Percentiles rank a stretch among this genome's conserved stretches.
phyloP scores from a whole-genome alignment of 2,888 invertebrate species.

The Macroteleia sp. region DNA sequence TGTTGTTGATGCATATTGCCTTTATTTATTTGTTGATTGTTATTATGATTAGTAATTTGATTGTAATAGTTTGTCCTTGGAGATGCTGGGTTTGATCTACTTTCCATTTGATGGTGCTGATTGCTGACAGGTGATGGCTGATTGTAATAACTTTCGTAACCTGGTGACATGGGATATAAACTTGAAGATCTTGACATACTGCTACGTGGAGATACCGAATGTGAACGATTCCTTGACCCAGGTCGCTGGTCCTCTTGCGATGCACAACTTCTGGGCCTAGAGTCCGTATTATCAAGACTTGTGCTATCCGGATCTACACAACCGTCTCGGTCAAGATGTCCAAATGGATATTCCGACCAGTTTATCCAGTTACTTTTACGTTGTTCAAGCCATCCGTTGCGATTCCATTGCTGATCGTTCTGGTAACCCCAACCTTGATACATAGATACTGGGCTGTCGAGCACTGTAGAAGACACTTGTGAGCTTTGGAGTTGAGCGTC shows the following conservation, averaged over 20 bases:
- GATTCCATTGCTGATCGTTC: conserved; percentile 80
- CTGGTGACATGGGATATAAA: conserved; percentile 74
- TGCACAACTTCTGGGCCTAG: conserved; percentile 77
- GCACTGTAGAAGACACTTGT: conserved; percentile 93
- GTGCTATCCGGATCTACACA: conserved; percentile 92
- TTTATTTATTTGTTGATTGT: conserved; percentile 26
- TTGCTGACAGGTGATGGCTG: conserved; percentile 72
- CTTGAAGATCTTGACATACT: conserved; percentile 74
- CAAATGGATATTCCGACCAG: conserved; percentile 81
- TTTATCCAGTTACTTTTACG: conserved; percentile 82
- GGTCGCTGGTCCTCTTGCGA: conserved; percentile 81
- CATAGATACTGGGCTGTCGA: conserved; percentile 86
- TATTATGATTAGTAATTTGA: conserved; percentile 49
- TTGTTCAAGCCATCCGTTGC: conserved; percentile 80
- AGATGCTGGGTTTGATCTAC: conserved; percentile 71
- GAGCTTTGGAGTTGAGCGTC: conserved; percentile 93
- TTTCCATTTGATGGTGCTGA: conserved; percentile 72
- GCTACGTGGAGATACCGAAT: conserved; percentile 78
- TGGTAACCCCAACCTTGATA: conserved; percentile 84
- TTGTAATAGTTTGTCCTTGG: conserved; percentile 71
- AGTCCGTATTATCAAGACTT: conserved; percentile 83
- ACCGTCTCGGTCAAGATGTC: conserved; percentile 84
- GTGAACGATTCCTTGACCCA: conserved; percentile 76
- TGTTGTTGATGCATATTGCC: conserved; percentile 13
- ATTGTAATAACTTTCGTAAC: conserved; percentile 73